A percentile compares a stretch with the other conserved stretches of the same genome.
phyloP scores from a whole-genome alignment of 2,113 vertebrate species.

The Semicossyphus pulcher region DNA sequence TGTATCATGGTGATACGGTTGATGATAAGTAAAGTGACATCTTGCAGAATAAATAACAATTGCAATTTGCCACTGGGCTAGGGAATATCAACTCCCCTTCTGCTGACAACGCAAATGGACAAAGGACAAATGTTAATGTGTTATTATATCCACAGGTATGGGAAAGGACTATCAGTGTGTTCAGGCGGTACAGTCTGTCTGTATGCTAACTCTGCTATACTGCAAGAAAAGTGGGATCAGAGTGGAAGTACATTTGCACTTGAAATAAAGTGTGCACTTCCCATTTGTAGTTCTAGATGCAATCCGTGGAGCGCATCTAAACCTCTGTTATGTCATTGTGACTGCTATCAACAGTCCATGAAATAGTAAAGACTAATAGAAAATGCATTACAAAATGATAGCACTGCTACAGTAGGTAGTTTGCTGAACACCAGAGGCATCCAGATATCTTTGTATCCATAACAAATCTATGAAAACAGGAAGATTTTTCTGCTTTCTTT shows the following conservation, averaged over 20 bases:
- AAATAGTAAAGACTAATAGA: slow-evolving; percentile 6
- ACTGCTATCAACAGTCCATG: slow-evolving; percentile 14
- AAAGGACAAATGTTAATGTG: too few species aligned
- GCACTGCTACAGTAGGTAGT: not conserved
- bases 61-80: too few species aligned
- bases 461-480: slow-evolving; percentile 36
- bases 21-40: too few species aligned
- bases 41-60: too few species aligned
- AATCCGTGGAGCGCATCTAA: slow-evolving; percentile 12
- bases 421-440: slow-evolving; percentile 3
- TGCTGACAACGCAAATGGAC: too few species aligned
- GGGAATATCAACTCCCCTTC: too few species aligned
- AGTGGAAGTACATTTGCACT: not conserved
- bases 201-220: not conserved
- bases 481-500: slow-evolving; percentile 6
- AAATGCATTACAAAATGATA: slow-evolving; percentile 14
- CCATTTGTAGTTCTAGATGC: not conserved
- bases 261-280: slow-evolving; percentile 1
- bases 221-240: not conserved
- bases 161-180: not conserved
- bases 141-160: too few species aligned
- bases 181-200: slow-evolving; percentile 29
- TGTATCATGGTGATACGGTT: too few species aligned
- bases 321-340: slow-evolving; percentile 6
- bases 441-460: slow-evolving; percentile 9